These are phyloP conservation scores for Petrosia ficiformis DNA, from an alignment of 37 sponge, comb jelly and placozoan genomes.

Conservation along the genomic window DNA sequence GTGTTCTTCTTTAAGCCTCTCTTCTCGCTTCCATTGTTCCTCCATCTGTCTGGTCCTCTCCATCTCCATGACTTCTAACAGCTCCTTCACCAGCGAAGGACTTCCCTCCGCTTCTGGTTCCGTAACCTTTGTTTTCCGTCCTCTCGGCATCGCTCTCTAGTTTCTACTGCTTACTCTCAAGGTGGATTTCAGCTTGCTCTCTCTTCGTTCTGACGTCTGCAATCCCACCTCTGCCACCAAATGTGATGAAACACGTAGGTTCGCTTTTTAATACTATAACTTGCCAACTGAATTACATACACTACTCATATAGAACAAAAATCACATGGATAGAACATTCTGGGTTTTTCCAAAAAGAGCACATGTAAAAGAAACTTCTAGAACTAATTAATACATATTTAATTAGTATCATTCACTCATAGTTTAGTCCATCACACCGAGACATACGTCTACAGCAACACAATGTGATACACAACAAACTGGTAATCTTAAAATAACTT, in stretches of 20 bases:
- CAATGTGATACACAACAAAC: too few species aligned
- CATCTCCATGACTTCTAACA: background rate
- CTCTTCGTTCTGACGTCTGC: too few species aligned
- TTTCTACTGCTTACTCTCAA: background rate
- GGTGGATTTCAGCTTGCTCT: background rate
- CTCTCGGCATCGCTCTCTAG: background rate
- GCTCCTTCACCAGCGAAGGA: background rate
- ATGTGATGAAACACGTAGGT: background rate
- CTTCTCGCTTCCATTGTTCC: background rate
- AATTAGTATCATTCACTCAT: too few species aligned
- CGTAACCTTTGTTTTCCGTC: background rate
- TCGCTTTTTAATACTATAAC: background rate
- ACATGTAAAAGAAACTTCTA: too few species aligned
- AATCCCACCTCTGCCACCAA: constrained; percentile 2
- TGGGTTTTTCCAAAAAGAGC: too few species aligned
- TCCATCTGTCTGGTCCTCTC: background rate
- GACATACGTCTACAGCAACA: too few species aligned
- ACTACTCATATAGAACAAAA: too few species aligned
- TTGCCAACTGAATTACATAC: too few species aligned
- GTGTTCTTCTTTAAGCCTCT: background rate
- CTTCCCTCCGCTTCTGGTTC: background rate
- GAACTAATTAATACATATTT: too few species aligned
- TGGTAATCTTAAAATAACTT: too few species aligned
- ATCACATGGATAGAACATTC: too few species aligned
- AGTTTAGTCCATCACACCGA: background rate